Evolutionary conservation across 2,113 vertebrate genomes (phyloP), one percentile per base, ranked within the genome.

Genomic region (Oncorhynchus kisutch): DNA sequence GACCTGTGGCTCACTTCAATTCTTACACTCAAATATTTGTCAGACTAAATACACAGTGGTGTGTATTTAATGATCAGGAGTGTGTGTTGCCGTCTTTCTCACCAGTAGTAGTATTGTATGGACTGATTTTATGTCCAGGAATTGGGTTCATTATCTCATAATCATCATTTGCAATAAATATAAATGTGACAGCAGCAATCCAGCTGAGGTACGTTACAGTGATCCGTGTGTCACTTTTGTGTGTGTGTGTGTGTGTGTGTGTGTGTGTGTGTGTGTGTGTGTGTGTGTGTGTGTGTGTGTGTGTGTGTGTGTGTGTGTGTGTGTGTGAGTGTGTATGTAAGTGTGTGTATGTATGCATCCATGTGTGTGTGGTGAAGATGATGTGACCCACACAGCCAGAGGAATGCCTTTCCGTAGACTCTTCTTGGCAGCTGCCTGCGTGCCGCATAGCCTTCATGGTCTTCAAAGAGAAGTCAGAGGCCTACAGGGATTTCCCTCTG

Each of bases 401-500:
- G 69, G 71, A 60, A 77, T 27, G 25, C 3, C 70, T 75, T 29
- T 73, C 80, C 85, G 75, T 78, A 82, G 76, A 74, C 77, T 74
- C 79, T 67, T 2, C 16, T 67, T 70, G 81, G 74, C 78, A 73
- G 77, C 82, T 81, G 85, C 16, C 24, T 57, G 57, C 20, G 7
- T 82, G 78, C 67, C 82, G 79, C 76, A 25, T 67, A 20, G 75
- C 89, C 5, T 54, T 5, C 51, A 18, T 54, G 16, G 51, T 16
- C 51, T 88, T 91, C 85, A 90, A 89, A 91, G 83, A 29, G 70
- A 78, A 74, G 34, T 39, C 8, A 3, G 9, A 70, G 74, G 82
- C 73, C 88, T 85, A 31, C 67, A 81, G 89, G 87, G 90, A 89
- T 86, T 90, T 87, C 77, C 64, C 71, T 84, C 80, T 87, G 79